These are phyloP conservation scores for Pyrrhosoma nymphula DNA, from an alignment of 2,888 invertebrate species.

Conservation along the genomic window DNA sequence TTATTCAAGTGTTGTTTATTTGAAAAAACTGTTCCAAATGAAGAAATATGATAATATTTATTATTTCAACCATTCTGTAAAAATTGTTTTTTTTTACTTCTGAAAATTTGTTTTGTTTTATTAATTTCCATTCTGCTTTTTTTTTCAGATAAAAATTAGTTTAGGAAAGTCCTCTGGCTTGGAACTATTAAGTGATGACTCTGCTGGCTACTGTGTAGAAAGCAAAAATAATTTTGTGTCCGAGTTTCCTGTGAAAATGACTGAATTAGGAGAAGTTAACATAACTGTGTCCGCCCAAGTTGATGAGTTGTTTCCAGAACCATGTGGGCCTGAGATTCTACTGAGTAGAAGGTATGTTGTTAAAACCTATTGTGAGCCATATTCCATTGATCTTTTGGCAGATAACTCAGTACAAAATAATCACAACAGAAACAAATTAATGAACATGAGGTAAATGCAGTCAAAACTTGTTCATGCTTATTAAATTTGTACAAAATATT, in stretches of 20 bases:
- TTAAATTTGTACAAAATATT: too few species aligned
- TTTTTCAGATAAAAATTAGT: conserved; percentile 46
- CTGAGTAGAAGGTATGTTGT: conserved; percentile 77
- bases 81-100: not conserved
- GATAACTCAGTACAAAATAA: not conserved
- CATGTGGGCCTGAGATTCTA: conserved; percentile 79
- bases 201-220: conserved; percentile 15
- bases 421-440: not conserved
- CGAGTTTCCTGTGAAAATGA: conserved; percentile 71
- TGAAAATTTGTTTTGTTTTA: not conserved
- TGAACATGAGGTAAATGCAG: too few species aligned
- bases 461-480: too few species aligned
- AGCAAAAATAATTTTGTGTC: conserved; percentile 42
- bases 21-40: too few species aligned
- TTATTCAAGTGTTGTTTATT: too few species aligned
- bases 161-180: conserved; percentile 40
- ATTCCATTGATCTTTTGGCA: conserved; percentile 45
- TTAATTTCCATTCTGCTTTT: not conserved
- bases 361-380: conserved; percentile 37
- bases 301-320: conserved; percentile 77
- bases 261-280: conserved; percentile 78
- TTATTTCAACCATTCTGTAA: too few species aligned
- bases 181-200: conserved; percentile 15
- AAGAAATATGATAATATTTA: too few species aligned
- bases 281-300: conserved; percentile 79